Percentiles rank a stretch among this genome's conserved stretches.
These are phyloP conservation scores for Vulpes ferrilata DNA, from an alignment of 2,113 vertebrate genomes.

Conservation along the genomic window DNA sequence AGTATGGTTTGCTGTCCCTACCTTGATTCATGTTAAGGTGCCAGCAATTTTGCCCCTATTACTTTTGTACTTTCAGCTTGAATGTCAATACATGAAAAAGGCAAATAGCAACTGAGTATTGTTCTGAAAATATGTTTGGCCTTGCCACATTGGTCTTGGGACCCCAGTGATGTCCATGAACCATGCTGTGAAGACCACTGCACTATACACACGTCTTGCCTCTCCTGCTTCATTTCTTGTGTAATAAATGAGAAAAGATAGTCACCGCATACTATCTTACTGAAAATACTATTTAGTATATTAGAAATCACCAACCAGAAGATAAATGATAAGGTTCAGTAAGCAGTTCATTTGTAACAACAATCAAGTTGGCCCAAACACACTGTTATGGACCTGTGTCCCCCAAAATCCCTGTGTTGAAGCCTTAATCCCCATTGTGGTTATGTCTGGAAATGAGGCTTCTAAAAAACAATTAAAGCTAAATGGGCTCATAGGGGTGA, in stretches of 20 bases:
- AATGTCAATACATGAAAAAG: not conserved
- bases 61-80: not conserved
- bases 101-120: not conserved
- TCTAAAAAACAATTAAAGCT: not conserved
- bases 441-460: not conserved
- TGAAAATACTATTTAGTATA: not conserved
- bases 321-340: not conserved
- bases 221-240: not conserved
- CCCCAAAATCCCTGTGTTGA: not conserved
- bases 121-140: not conserved
- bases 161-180: not conserved
- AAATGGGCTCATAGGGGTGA: not conserved
- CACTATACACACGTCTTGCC: rapidly evolving
- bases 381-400: not conserved
- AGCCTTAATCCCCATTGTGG: not conserved
- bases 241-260: constrained; percentile 1
- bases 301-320: not conserved
- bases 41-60: not conserved
- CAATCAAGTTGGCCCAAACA: not conserved
- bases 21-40: not conserved
- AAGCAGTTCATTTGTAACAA: not conserved
- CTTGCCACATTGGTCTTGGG: not conserved
- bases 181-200: not conserved
- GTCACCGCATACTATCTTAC: not conserved
- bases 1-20: not conserved